These are phyloP conservation scores for Tubiluchus corallicola DNA, from an alignment of 2,888 invertebrate genomes.

Conservation along the genomic window DNA sequence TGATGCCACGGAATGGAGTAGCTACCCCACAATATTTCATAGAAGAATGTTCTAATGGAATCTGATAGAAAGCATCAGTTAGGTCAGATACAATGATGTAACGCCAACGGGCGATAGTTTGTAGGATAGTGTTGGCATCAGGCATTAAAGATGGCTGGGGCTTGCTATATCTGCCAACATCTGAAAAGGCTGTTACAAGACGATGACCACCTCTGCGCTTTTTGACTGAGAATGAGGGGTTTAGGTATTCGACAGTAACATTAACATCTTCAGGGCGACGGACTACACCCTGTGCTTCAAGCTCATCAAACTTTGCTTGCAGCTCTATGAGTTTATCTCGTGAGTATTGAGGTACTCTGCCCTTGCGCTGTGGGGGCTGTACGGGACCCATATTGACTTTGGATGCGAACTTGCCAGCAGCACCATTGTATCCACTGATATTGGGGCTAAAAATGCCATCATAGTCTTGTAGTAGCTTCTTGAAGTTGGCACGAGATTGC, in stretches of 20 bases:
- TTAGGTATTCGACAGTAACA: conserved; percentile 15
- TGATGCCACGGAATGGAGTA: conserved; percentile 15
- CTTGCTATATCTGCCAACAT: conserved; percentile 15
- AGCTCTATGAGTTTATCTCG: conserved; percentile 14
- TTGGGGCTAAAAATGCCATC: conserved; percentile 13
- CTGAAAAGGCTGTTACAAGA: conserved; percentile 15
- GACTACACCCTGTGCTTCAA: conserved; percentile 15
- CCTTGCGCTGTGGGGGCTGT: too few relatives aligned
- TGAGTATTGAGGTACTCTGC: conserved; percentile 15
- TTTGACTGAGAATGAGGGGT: conserved; percentile 16
- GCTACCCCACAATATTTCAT: conserved; percentile 17
- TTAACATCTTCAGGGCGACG: conserved; percentile 13
- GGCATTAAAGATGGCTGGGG: conserved; percentile 12
- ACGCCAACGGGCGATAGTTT: conserved; percentile 14
- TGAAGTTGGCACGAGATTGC: conserved; percentile 8
- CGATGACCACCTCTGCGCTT: conserved; percentile 13
- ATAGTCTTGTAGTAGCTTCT: conserved; percentile 7
- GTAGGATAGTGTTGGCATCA: conserved; percentile 11
- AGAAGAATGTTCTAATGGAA: conserved; percentile 13
- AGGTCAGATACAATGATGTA: conserved; percentile 15
- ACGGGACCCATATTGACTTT: conserved; percentile 16
- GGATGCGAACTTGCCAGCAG: conserved; percentile 14
- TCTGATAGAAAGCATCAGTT: conserved; percentile 15
- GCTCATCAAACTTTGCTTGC: conserved; percentile 15
- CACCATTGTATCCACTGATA: conserved; percentile 14